These are phyloP conservation scores for Onchidella celtica DNA, from an alignment of 2,888 invertebrate species.

Conservation along the genomic window DNA sequence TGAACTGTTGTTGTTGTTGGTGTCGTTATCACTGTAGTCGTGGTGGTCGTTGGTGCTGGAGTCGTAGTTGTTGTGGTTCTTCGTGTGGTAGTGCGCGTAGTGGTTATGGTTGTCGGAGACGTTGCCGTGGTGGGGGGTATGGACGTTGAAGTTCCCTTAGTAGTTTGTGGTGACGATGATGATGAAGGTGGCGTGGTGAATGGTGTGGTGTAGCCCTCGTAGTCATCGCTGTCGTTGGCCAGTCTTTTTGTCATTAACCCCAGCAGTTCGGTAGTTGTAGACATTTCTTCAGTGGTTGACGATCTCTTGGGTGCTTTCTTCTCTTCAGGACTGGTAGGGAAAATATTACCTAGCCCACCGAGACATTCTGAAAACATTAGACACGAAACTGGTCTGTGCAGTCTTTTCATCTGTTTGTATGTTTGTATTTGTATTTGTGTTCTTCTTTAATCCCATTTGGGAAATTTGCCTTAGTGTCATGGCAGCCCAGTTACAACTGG, in stretches of 20 bases:
- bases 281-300: neutral
- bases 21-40: constrained; percentile 43
- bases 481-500: too few species aligned
- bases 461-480: too few species aligned
- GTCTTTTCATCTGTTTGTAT: too few species aligned
- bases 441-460: too few species aligned
- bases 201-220: constrained; percentile 19
- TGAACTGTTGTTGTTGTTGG: constrained; percentile 47
- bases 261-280: constrained; percentile 44
- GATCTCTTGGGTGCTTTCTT: constrained; percentile 18
- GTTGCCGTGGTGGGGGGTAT: constrained; percentile 14
- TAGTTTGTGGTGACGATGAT: constrained; percentile 43
- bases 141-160: constrained; percentile 28
- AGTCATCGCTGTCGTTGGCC: neutral
- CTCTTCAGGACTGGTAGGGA: constrained; percentile 50
- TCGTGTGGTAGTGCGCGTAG: constrained; percentile 43
- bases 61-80: constrained; percentile 43
- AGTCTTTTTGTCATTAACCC: constrained; percentile 9
- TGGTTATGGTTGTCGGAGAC: constrained; percentile 48
- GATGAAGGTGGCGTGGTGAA: constrained; percentile 31
- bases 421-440: too few species aligned
- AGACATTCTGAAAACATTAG: constrained; percentile 54
- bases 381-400: too few species aligned
- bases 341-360: constrained; percentile 57
- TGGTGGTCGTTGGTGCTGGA: constrained; percentile 44